Evolutionary conservation across 2,888 invertebrate species (phyloP), one percentile per base, ranked within the genome.

Genomic region (Spodoptera picta): DNA sequence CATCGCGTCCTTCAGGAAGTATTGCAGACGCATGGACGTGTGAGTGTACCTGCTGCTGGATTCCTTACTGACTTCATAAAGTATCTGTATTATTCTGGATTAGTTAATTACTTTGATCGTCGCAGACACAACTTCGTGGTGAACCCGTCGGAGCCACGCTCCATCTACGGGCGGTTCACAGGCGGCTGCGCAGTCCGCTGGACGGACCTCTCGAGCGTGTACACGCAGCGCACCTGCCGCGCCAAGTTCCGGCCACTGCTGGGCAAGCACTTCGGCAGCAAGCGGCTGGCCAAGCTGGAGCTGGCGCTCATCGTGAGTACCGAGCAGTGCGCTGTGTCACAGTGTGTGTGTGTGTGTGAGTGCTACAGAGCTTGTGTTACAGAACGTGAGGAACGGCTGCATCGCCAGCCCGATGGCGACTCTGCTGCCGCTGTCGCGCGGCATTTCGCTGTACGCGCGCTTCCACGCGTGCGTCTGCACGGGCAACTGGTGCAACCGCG

Each of bases 381-480:
- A 93, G 93, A 71, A 80, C 45, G 63, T 87, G 0, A 86, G 90
- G 0, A 83, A 89, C 52, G 92, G 91, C 4, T 93, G 93, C 71
- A 86, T 92, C 10, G 80, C 84, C 11, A 90, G 90, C 23, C 92
- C 93, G 0, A 85, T 89, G 83, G 91, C 93, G 0, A 85, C 92
- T 0, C 77, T 92, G 0, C 81, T 91, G 4, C 92, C 93, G 0
- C 76, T 93, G 3, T 91, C 92, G 0, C 82, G 92, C 4, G 89
- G 88, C 1, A 79, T 92, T 0, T 93, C 93, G 0, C 82, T 93
- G 12, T 93, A 83, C 77, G 90, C 92, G 1, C 84, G 92, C 0
- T 90, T 92, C 80, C 90, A 91, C 69, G 91, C 88, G 1, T 93
- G 93, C 80, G 93, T 93, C 6, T 93, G 93, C 56, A 83, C 81